Base-by-base conservation (phyloP, 2,797 vertebrate genomes). In the Siniperca scherzeri region DNA sequence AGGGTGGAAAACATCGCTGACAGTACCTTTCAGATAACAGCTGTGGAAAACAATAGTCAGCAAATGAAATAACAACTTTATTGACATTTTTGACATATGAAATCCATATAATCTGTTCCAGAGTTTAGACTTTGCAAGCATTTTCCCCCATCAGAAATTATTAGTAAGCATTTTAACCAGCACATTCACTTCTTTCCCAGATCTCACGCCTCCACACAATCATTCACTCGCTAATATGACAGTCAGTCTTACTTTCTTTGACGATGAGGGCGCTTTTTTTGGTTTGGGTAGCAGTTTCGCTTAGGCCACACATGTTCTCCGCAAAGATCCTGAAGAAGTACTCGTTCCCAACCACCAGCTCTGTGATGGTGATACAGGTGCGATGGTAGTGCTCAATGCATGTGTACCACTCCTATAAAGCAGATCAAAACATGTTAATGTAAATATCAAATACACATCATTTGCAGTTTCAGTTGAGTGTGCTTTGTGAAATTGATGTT, bases 281-380 rank as follows among this genome's bases (percentile, higher is more conserved):
- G 67, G 98, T 99, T 94, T 95, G 96, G 0, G 98, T 99, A 1
- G 97, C 98, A 0, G 94, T 92, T 92, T 99, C 96, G 0, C 99
- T 99, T 79, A 97, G 96, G 73, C 99, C 99, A 0, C 98, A 99
- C 97, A 99, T 98, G 90, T 99, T 99, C 91, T 99, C 99, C 0
- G 99, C 93, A 57, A 96, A 99, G 91, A 99, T 90, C 59, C 99
- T 96, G 95, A 99, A 99, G 93, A 96, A 99, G 89, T 99, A 99
- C 72, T 99, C 98, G 0, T 99, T 99, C 36, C 99, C 98, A n/a
- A 99, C 97, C 91, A 99, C 96, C 81, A 99, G 96, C 73, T 99
- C 98, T 0, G 96, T 96, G 88, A 99, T 97, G 92, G 98, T 98
- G 88, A 98, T 97, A 33, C 92, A 97, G 84, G 93, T 98, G 88